A percentile compares a stretch with the other conserved stretches of the same genome.
phyloP scores from a whole-genome alignment of 2,888 invertebrate species.

The Lysandra bellargus region DNA sequence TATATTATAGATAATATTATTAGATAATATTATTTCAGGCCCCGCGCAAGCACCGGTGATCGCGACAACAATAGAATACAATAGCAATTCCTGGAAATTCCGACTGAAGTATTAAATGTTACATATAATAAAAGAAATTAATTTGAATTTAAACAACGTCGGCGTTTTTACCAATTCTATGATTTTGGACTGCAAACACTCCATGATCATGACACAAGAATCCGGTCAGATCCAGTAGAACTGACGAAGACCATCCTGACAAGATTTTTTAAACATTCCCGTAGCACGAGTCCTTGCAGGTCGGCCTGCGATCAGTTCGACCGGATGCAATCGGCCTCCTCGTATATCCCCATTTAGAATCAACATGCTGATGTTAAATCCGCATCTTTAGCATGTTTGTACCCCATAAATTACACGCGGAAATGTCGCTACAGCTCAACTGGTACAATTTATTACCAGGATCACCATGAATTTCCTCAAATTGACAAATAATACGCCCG shows the following conservation, averaged over 20 bases:
- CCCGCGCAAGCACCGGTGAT: too few species aligned
- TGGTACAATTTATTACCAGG: conserved; percentile 22
- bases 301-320: too few species aligned
- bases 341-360: neutral
- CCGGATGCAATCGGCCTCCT: neutral
- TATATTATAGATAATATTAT: too few species aligned
- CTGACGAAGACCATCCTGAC: neutral
- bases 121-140: too few species aligned
- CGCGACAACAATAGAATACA: too few species aligned
- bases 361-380: neutral
- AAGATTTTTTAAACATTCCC: neutral
- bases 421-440: conserved; percentile 23
- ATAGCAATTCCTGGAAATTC: too few species aligned
- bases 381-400: conserved; percentile 8
- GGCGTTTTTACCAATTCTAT: too few species aligned
- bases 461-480: conserved; percentile 24
- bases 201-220: too few species aligned
- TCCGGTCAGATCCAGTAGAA: neutral
- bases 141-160: too few species aligned
- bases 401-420: conserved; percentile 22
- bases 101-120: too few species aligned
- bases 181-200: too few species aligned
- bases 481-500: conserved; percentile 22
- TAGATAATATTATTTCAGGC: too few species aligned
- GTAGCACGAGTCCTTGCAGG: neutral